These are phyloP conservation scores for Alsophila aescularia DNA, from an alignment of 2,888 invertebrate genomes.

Conservation along the genomic window DNA sequence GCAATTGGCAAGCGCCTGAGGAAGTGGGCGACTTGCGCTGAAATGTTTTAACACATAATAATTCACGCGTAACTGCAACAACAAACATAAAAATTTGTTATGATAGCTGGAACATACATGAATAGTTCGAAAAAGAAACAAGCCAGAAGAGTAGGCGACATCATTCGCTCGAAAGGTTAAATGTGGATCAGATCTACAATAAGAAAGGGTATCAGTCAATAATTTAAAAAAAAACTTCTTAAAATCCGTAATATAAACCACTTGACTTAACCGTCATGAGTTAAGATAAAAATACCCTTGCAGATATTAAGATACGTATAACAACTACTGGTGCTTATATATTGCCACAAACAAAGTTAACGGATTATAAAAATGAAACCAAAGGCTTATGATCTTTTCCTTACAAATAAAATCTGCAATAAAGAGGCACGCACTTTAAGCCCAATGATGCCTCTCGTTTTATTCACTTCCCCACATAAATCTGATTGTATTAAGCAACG, in stretches of 20 bases:
- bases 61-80: constrained; percentile 22
- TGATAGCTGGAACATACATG: background rate
- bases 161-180: background rate
- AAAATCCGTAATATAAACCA: background rate
- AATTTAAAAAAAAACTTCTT: background rate
- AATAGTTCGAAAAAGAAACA: background rate
- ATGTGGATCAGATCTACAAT: background rate
- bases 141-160: background rate
- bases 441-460: constrained; percentile 31
- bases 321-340: background rate
- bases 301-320: constrained; percentile 20
- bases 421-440: constrained; percentile 24
- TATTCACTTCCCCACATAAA: constrained; percentile 56
- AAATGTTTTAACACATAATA: constrained; percentile 42
- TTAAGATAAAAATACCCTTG: constrained; percentile 19
- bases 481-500: constrained; percentile 63
- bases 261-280: constrained; percentile 31
- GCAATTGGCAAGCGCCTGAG: constrained; percentile 68
- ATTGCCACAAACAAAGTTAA: background rate
- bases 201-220: background rate
- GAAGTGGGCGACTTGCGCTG: constrained; percentile 62
- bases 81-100: background rate
- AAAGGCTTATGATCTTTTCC: background rate
- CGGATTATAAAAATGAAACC: background rate
- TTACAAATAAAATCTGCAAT: constrained; percentile 18